These are phyloP conservation scores for Argya squamiceps DNA, from an alignment of 2,797 vertebrate species.

Conservation along the genomic window DNA sequence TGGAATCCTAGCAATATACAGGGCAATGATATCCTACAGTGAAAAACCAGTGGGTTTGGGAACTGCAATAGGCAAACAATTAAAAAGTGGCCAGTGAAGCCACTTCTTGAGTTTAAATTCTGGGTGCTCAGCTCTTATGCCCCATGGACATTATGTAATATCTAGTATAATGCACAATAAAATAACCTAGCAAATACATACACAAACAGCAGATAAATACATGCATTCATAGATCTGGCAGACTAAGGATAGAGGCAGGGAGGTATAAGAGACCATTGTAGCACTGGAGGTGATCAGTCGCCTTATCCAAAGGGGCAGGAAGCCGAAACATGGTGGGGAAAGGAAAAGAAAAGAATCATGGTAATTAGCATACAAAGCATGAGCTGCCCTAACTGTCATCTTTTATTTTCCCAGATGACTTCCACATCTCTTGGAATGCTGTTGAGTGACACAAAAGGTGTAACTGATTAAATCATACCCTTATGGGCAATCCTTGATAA, in stretches of 20 bases:
- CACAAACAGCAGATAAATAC: neutral
- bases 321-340: neutral
- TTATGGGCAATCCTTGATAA: neutral
- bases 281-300: neutral
- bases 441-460: neutral
- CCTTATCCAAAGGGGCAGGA: neutral
- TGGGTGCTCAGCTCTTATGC: neutral
- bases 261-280: neutral
- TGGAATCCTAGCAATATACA: neutral
- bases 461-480: neutral
- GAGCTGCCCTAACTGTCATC: neutral
- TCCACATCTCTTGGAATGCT: neutral
- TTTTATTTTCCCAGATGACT: neutral
- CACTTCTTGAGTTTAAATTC: neutral
- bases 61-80: neutral
- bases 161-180: neutral
- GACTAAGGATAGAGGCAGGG: neutral
- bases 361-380: neutral
- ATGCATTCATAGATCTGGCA: neutral
- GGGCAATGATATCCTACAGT: neutral
- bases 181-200: neutral
- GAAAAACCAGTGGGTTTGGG: neutral
- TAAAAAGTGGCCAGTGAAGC: neutral
- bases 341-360: neutral
- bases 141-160: neutral